phyloP scores from a whole-genome alignment of 2,113 vertebrate genomes.

The Neopipo cinnamomea region DNA sequence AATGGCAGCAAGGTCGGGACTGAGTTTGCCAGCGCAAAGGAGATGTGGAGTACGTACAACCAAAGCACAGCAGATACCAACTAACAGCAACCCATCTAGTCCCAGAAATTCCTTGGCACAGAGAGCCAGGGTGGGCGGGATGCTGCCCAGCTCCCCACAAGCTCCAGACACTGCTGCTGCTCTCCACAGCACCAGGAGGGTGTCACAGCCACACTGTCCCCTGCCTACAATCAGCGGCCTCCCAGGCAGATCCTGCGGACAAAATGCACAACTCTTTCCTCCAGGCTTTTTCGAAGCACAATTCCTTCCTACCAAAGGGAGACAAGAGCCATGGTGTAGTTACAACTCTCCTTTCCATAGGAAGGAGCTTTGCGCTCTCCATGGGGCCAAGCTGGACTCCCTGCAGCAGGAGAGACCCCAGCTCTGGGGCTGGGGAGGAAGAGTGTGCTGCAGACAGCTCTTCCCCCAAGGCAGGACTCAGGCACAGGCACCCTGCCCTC shows the following conservation, averaged over 20 bases:
- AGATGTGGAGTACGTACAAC: too few species aligned
- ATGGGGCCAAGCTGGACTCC: rapidly evolving
- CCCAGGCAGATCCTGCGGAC: neutral
- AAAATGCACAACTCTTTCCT: neutral
- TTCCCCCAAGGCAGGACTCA: neutral
- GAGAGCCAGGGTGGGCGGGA: too few species aligned
- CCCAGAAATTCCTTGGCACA: too few species aligned
- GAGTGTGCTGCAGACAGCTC: neutral
- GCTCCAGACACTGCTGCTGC: too few species aligned
- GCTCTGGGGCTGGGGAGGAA: neutral
- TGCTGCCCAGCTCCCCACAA: too few species aligned
- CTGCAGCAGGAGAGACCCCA: neutral
- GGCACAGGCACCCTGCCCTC: slow-evolving; percentile 21
- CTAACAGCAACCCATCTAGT: too few species aligned
- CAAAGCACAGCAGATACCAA: too few species aligned
- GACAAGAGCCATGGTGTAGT: neutral
- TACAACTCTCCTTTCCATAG: neutral
- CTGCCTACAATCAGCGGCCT: neutral
- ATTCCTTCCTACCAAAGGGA: neutral
- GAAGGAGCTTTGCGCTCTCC: neutral
- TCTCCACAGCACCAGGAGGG: too few species aligned
- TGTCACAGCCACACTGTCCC: neutral
- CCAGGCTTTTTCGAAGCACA: neutral
- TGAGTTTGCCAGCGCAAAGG: too few species aligned
- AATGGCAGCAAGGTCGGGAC: too few species aligned